phyloP scores from a whole-genome alignment of 2,888 invertebrate species.

The Phytoseiulus persimilis region DNA sequence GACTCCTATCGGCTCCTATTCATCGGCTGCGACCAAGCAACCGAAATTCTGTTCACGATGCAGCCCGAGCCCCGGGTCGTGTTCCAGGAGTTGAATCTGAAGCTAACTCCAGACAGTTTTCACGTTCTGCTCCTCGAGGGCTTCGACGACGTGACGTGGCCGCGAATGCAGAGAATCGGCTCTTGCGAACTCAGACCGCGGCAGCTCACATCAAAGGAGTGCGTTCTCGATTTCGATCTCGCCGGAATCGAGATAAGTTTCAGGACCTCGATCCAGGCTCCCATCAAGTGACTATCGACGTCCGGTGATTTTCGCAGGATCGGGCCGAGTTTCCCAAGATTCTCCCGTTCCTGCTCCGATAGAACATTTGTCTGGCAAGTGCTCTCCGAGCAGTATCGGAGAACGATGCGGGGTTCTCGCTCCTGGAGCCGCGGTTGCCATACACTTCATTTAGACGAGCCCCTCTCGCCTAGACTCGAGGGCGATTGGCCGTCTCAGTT shows the following conservation, averaged over 20 bases:
- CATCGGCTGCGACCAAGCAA: not conserved
- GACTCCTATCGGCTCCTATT: not conserved
- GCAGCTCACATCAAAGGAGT: not conserved
- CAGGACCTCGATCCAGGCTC: not conserved
- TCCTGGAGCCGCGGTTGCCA: no score
- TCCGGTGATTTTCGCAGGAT: not conserved
- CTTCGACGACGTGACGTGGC: not conserved
- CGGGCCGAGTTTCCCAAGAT: not conserved
- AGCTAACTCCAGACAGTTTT: not conserved
- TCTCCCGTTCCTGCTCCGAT: no score
- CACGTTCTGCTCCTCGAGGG: not conserved
- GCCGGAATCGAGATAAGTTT: not conserved
- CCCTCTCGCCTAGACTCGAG: no score
- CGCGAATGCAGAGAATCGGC: not conserved
- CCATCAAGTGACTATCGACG: not conserved
- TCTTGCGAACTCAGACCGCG: not conserved
- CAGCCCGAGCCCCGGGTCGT: not conserved
- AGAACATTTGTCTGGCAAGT: no score
- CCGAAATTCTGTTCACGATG: not conserved
- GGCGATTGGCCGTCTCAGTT: no score
- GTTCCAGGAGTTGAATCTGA: not conserved
- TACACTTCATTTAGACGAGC: no score
- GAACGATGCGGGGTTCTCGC: no score
- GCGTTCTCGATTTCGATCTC: not conserved
- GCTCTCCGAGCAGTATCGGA: no score